Conservation (phyloP, 2,113 vertebrate genomes). For the Ibidorhyncha struthersii region DNA sequence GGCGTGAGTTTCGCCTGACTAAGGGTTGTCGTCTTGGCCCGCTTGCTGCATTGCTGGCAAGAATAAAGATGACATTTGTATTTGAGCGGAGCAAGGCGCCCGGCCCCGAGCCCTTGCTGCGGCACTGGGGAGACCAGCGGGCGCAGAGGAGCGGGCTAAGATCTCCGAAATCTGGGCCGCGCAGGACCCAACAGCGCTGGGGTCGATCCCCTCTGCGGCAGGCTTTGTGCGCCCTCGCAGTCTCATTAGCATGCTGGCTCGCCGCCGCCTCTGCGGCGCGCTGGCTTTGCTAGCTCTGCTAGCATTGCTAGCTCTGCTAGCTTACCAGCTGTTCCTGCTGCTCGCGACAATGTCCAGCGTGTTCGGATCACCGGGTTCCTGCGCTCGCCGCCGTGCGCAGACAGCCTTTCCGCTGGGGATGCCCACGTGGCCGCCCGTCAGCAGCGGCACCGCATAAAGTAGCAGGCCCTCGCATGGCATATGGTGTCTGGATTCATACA, state of each 20-base stretch:
- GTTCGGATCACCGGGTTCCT: conserved; percentile 88
- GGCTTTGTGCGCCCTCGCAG: conserved; percentile 56
- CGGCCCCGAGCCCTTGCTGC: neutral
- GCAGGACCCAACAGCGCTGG: neutral
- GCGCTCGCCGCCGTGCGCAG: conserved; percentile 74
- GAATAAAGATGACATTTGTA: neutral
- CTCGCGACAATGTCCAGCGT: conserved; percentile 92
- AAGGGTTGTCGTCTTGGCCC: neutral
- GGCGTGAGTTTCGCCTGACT: neutral
- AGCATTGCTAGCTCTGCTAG: conserved; percentile 66
- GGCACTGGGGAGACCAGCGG: neutral
- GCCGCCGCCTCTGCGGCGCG: conserved; percentile 73
- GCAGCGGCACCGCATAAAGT: conserved; percentile 88
- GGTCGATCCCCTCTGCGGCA: neutral
- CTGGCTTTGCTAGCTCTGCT: neutral
- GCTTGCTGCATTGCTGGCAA: neutral
- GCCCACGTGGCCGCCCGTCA: conserved; percentile 91
- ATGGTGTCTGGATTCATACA: conserved; percentile 99
- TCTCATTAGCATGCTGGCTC: conserved; percentile 91
- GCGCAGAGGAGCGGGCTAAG: neutral
- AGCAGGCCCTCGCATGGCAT: conserved; percentile 95
- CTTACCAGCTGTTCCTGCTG: conserved; percentile 98
- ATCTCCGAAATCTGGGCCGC: neutral
- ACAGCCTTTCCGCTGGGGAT: conserved; percentile 84
- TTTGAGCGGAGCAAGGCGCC: neutral